Base-by-base conservation (phyloP, 2,113 vertebrate species). In the Reinhardtius hippoglossoides region DNA sequence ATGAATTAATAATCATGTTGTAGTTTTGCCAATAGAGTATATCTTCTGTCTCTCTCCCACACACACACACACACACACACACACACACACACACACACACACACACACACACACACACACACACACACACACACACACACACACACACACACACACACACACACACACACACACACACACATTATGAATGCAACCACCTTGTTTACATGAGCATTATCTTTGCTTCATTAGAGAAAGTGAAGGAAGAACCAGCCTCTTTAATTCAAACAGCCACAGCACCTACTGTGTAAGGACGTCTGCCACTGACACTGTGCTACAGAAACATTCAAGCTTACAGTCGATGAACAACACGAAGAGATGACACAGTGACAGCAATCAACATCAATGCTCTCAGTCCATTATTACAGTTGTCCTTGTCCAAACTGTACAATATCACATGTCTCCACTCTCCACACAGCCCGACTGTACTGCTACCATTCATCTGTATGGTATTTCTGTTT, bases 381-480 rank as follows among this genome's bases (percentile, higher is more conserved):
- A 15, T 31, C 31, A 50, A 50, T 31, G 26, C 27, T 16, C 56
- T 58, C 24, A 15, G 2, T 21, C 16, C 44, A 3, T 64, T 44
- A 67, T 59, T n/a, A 78, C 24, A 62, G 37, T 55, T 81, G 67
- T 81, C 67, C 68, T 23, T 57, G 73, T 86, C 59, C 2, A 57
- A 78, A 65, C 60, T 27, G 64, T 56, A 71, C 63, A 63, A 48
- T 62, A 85, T 66, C 10, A 0, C 63, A 26, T 62, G 56, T 56
- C 50, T 74, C 67, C 27, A 31, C 60, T 56, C 50, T 74, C 67
- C 27, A 31, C 60, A 35, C n/a, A 46, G 56, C 42, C 71, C 27
- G 71, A 60, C 46, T 71, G 50, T 76, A 55, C 46, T 76, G 21
- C 56, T 66, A 85, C 86, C 68, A 50, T 64, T n/a, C 50, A 68